Evolutionary conservation across 2,797 vertebrate species (phyloP), one percentile per base, ranked within the genome.

Genomic region (Alectoris magna): DNA sequence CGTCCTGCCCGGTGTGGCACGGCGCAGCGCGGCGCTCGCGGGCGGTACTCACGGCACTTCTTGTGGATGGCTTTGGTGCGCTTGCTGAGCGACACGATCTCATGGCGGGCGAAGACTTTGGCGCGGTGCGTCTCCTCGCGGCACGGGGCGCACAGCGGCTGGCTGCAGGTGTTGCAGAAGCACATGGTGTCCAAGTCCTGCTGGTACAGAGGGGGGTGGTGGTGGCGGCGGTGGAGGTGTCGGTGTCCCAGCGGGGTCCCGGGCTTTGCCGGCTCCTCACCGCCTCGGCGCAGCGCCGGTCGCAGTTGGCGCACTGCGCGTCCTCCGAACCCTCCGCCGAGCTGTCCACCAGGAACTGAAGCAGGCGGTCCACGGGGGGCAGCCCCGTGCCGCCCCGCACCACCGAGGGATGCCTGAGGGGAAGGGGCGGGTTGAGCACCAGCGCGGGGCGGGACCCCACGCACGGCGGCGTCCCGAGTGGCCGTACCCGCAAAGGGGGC

Each of bases 131-230:
- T 99, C 87, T 98, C 97, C 62, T 99, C 99, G 4, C 98, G 98
- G 98, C 99, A 99, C 44, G 98, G 96, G 36, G 97, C 90, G 4
- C 99, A 99, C 82, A 99, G 97, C 15, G 99, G 98, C 97, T 99
- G 99, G 96, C 97, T 98, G 22, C 99, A 99, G n/a, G 99, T 99
- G 97, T 99, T 99, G 96, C 99, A 99, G 98, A 98, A 99, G 95
- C 98, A 99, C 97, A 98, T 99, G 97, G 98, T 94, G 77, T 98
- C 98, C 15, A 98, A 63, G 77, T 99, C 99, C 99, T 99, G 94
- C 0, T 0, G 48, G 48, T 53, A 38, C 14, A 73, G 43, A 11
- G 63, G 51, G 43, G 11, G 63, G 27, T 10, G 51, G 27, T 6
- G 51, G 51, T 29, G 51, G 24, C 13, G 24, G 23, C 24, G 24